Evolutionary conservation across 2,797 vertebrate genomes (phyloP).

Genomic region (Nyctalus aviator): DNA sequence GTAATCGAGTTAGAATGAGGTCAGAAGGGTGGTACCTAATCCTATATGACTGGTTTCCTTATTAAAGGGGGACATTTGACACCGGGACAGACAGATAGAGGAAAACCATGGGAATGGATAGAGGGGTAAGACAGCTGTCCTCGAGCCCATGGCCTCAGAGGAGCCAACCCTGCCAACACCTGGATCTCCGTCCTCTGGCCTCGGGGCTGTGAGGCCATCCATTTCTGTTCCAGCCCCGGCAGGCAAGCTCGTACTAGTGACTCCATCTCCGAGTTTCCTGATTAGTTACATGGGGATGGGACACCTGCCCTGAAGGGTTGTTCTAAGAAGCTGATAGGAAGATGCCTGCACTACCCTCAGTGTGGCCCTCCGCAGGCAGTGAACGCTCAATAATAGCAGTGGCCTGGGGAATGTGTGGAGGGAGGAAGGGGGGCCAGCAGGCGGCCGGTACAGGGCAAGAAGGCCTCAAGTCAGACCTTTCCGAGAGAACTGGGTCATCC

Average conservation of each 20-base stretch:
- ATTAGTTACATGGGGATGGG: too few species aligned
- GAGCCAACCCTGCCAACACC: not conserved
- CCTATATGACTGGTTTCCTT: not conserved
- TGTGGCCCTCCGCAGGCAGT: not conserved
- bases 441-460: rapidly evolving
- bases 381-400: not conserved
- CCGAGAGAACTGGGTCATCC: slow-evolving; percentile 28
- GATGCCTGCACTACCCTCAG: not conserved
- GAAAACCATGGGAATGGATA: not conserved
- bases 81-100: not conserved
- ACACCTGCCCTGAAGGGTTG: not conserved
- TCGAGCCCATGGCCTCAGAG: not conserved
- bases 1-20: not conserved
- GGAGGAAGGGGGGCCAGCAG: not conserved
- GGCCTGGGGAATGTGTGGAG: not conserved
- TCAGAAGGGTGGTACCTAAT: not conserved
- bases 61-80: not conserved
- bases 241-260: not conserved
- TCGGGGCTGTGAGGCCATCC: not conserved
- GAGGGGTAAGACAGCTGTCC: not conserved
- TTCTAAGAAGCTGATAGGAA: not conserved
- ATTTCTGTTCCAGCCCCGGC: not conserved
- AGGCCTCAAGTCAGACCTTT: slow-evolving; percentile 13
- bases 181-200: not conserved
- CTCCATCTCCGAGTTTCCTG: not conserved